Evolutionary conservation across 2,888 invertebrate species (phyloP).

Genomic region (Heterodera filipjevi): DNA sequence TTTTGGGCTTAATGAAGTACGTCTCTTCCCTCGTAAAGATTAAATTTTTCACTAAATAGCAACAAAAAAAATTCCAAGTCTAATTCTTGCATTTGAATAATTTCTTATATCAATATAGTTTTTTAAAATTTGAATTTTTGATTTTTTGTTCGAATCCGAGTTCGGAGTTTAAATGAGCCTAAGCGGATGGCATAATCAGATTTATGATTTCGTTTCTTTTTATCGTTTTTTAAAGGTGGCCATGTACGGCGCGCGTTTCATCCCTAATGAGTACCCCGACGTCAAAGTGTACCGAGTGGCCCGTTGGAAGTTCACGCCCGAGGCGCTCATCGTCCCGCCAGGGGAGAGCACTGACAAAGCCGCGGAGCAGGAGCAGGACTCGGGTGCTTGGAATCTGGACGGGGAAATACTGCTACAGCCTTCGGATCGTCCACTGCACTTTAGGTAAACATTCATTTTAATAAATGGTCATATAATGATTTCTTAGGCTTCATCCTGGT

Average conservation of each 20-base stretch:
- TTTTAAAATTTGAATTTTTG: no score
- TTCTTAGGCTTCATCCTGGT: constrained; percentile 57
- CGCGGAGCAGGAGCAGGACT: constrained; percentile 37
- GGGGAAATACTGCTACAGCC: constrained; percentile 61
- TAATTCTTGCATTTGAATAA: no score
- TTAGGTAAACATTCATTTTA: no score
- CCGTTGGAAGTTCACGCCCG: constrained; percentile 59
- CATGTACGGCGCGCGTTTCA: constrained; percentile 61
- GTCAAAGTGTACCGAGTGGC: constrained; percentile 59
- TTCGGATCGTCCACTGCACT: constrained; percentile 55
- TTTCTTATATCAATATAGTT: background rate
- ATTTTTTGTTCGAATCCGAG: no score
- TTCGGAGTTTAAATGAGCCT: no score
- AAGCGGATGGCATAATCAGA: no score
- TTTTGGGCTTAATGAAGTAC: no score
- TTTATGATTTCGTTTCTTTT: no score
- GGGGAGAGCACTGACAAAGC: background rate
- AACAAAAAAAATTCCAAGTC: no score
- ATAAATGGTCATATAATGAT: no score
- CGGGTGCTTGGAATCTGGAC: constrained; percentile 61
- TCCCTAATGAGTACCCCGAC: constrained; percentile 28
- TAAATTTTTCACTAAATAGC: no score
- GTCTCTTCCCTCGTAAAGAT: no score
- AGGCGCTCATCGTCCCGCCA: constrained; percentile 33
- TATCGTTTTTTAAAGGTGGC: constrained; percentile 61